Percentiles rank a stretch among this genome's conserved stretches.
Conservation (phyloP, 2,888 invertebrate species). For the Chelonus formosanus region DNA sequence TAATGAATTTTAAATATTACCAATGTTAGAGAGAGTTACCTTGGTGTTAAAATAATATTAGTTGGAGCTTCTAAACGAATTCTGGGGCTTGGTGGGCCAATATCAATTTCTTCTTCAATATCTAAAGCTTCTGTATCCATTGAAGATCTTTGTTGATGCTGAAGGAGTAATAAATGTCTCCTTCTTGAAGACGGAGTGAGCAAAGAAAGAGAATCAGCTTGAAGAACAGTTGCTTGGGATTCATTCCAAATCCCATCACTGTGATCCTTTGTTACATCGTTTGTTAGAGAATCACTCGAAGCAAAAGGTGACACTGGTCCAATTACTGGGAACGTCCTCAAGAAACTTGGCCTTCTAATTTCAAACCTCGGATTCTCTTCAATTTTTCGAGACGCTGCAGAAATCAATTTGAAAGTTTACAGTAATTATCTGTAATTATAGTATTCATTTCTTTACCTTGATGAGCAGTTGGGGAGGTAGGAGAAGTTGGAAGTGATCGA, state of each 20-base stretch:
- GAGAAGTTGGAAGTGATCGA: constrained; percentile 75
- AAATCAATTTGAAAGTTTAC: background rate
- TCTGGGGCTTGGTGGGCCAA: constrained; percentile 55
- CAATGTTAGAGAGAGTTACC: constrained; percentile 41
- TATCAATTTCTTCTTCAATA: constrained; percentile 65
- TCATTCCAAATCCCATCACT: constrained; percentile 91
- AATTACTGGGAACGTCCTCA: constrained; percentile 41
- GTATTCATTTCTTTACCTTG: constrained; percentile 42
- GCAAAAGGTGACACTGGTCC: constrained; percentile 75
- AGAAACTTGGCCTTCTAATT: constrained; percentile 39
- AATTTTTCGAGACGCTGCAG: constrained; percentile 40
- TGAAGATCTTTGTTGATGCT: constrained; percentile 86
- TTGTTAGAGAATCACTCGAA: constrained; percentile 84
- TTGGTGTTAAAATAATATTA: constrained; percentile 50
- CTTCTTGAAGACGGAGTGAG: constrained; percentile 82
- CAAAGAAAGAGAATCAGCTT: constrained; percentile 75
- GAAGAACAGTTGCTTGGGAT: constrained; percentile 85
- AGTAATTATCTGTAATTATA: background rate
- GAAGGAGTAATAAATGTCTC: constrained; percentile 78
- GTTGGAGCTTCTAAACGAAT: constrained; percentile 57
- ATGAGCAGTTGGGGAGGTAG: constrained; percentile 62
- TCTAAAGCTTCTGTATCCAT: constrained; percentile 86
- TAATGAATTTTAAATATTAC: constrained; percentile 66
- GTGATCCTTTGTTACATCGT: constrained; percentile 81
- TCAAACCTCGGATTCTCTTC: constrained; percentile 45